Percentiles rank a stretch among this genome's conserved stretches.
These are phyloP conservation scores for Drosophila orosa DNA, from an alignment of 1,140 invertebrate genomes.

Conservation along the genomic window DNA sequence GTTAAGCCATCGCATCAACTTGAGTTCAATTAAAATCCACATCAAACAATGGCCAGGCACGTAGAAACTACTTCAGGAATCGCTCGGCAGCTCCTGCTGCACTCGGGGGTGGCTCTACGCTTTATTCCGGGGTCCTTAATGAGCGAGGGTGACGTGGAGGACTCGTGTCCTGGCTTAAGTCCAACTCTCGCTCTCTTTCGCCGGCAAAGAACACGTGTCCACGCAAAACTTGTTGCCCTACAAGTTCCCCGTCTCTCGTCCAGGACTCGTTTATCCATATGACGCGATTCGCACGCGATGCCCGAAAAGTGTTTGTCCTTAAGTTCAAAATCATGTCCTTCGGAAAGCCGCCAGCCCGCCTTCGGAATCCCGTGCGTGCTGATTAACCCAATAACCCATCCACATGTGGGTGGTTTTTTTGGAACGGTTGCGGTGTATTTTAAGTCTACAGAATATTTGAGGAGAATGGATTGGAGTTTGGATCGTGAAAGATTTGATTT, in stretches of 20 bases:
- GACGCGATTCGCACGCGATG: slow-evolving; percentile 56
- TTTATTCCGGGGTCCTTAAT: background rate
- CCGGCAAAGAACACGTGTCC: slow-evolving; percentile 42
- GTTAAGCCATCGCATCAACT: slow-evolving; percentile 74
- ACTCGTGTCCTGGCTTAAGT: slow-evolving; percentile 51
- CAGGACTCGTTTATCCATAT: slow-evolving; percentile 50
- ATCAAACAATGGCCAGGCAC: slow-evolving; percentile 84
- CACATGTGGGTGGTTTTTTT: slow-evolving; percentile 29
- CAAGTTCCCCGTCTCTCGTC: slow-evolving; percentile 3
- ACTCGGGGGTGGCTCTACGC: slow-evolving; percentile 17
- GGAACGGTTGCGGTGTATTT: slow-evolving; percentile 12
- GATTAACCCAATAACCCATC: slow-evolving; percentile 59
- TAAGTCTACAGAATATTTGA: slow-evolving; percentile 10
- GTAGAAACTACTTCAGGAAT: slow-evolving; percentile 80
- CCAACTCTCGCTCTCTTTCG: slow-evolving; percentile 15
- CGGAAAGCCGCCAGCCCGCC: slow-evolving; percentile 35
- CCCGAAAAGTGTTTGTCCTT: slow-evolving; percentile 57
- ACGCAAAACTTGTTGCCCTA: slow-evolving; percentile 52
- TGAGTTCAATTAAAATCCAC: slow-evolving; percentile 84
- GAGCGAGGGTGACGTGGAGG: slow-evolving; percentile 6
- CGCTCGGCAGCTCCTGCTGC: slow-evolving; percentile 16
- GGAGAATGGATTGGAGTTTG: background rate
- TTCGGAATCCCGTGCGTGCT: slow-evolving; percentile 48
- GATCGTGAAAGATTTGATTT: slow-evolving; percentile 42
- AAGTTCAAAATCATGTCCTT: slow-evolving; percentile 63